A percentile compares a stretch with the other conserved stretches of the same genome.
Conservation (phyloP, 2,113 vertebrate species). For the Gymnogyps californianus region DNA sequence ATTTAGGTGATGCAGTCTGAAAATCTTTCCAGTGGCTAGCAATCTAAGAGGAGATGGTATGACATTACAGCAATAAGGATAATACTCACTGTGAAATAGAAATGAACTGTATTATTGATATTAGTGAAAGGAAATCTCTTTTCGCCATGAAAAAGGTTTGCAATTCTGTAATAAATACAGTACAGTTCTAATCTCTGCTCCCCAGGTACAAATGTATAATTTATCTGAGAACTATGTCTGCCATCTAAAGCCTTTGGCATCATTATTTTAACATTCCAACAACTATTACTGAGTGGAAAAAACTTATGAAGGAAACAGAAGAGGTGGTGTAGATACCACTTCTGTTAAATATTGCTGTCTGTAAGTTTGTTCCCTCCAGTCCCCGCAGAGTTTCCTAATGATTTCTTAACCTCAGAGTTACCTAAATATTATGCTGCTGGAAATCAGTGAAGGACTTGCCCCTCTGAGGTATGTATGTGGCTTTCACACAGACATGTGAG, state of each 20-base stretch:
- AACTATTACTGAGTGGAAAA: background rate
- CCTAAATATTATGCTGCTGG: background rate
- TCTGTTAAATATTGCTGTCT: background rate
- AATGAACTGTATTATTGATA: background rate
- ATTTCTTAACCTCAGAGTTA: background rate
- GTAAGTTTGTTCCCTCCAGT: background rate
- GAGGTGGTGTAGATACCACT: background rate
- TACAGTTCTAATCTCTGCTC: background rate
- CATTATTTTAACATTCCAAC: background rate
- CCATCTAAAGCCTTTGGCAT: background rate
- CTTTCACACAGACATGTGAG: background rate
- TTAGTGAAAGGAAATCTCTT: background rate
- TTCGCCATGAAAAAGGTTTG: background rate
- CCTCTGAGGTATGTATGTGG: background rate
- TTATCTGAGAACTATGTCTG: background rate
- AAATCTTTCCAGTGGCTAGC: background rate
- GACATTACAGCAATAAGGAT: background rate
- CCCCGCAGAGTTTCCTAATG: background rate
- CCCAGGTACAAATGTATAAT: background rate
- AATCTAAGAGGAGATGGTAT: background rate
- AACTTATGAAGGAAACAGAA: background rate
- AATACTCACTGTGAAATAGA: background rate
- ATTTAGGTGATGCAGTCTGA: background rate
- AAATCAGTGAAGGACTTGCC: background rate
- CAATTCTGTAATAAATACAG: background rate